A percentile compares a stretch with the other conserved stretches of the same genome.
These are phyloP conservation scores for Drosophila yakuba DNA, from an alignment of 1,140 invertebrate genomes.

Conservation along the genomic window DNA sequence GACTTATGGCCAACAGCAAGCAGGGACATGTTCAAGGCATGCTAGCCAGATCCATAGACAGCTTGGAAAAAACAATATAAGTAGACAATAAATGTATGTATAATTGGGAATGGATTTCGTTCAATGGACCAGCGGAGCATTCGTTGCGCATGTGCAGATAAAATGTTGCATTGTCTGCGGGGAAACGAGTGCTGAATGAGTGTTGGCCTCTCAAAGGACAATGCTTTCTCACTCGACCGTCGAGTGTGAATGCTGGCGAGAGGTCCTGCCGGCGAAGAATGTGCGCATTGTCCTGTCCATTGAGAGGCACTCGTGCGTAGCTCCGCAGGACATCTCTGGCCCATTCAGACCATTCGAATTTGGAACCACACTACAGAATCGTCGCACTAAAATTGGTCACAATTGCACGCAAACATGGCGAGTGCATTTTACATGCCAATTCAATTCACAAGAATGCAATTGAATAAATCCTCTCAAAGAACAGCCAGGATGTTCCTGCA, in stretches of 20 bases:
- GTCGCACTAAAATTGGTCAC: constrained; percentile 52
- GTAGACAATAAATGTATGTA: constrained; percentile 55
- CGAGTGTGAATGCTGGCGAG: constrained; percentile 71
- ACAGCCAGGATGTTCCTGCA: constrained; percentile 55
- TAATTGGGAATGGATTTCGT: constrained; percentile 57
- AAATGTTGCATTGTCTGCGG: constrained; percentile 44
- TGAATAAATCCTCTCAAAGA: constrained; percentile 42
- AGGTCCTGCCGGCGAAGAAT: constrained; percentile 43
- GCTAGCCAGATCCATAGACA: constrained; percentile 29
- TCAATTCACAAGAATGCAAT: constrained; percentile 53
- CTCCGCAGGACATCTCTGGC: constrained; percentile 64
- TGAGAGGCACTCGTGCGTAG: constrained; percentile 73
- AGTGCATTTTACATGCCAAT: constrained; percentile 75
- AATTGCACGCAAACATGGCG: constrained; percentile 42
- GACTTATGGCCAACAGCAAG: constrained; percentile 41
- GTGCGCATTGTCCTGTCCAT: constrained; percentile 52
- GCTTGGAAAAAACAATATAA: constrained; percentile 23
- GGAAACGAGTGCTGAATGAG: constrained; percentile 60
- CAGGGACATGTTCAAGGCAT: constrained; percentile 36
- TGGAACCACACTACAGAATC: constrained; percentile 35
- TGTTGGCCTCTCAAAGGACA: constrained; percentile 61
- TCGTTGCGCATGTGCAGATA: constrained; percentile 74
- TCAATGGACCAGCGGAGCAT: constrained; percentile 53
- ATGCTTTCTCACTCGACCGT: constrained; percentile 60
- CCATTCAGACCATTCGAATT: constrained; percentile 35